phyloP scores from a whole-genome alignment of 1,140 invertebrate genomes.

The Drosophila kepulauana region DNA sequence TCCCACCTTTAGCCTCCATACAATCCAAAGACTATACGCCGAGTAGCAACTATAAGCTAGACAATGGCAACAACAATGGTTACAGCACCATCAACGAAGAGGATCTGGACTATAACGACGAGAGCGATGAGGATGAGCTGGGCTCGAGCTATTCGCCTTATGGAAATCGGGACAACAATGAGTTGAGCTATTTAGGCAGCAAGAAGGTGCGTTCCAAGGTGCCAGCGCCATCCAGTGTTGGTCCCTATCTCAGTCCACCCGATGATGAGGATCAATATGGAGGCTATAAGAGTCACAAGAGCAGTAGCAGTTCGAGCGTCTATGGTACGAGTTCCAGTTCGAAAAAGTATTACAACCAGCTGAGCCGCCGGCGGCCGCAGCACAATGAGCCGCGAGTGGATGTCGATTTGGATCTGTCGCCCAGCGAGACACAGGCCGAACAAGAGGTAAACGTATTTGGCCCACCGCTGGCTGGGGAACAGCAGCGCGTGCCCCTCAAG shows the following conservation, averaged over 20 bases:
- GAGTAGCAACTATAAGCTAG: constrained; percentile 29
- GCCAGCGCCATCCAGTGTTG: constrained; percentile 65
- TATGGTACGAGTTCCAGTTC: constrained; percentile 37
- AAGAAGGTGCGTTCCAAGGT: constrained; percentile 73
- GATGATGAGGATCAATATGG: constrained; percentile 56
- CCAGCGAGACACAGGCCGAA: constrained; percentile 73
- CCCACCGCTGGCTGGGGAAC: constrained; percentile 67
- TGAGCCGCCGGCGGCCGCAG: constrained; percentile 62
- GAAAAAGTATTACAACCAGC: constrained; percentile 65
- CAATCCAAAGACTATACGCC: constrained; percentile 75
- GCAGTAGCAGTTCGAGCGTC: constrained; percentile 16
- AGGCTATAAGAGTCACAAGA: constrained; percentile 56
- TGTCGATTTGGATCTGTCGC: constrained; percentile 70
- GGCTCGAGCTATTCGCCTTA: constrained; percentile 57
- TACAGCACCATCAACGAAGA: constrained; percentile 78
- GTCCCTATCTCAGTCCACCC: constrained; percentile 78
- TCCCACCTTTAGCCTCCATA: constrained; percentile 85
- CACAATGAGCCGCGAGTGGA: constrained; percentile 71
- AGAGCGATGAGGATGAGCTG: constrained; percentile 77
- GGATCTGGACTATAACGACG: constrained; percentile 76
- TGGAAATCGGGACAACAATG: constrained; percentile 63
- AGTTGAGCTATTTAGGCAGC: constrained; percentile 64
- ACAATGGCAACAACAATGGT: constrained; percentile 54
- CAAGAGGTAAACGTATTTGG: constrained; percentile 84
- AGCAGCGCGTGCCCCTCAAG: constrained; percentile 72